Base-by-base conservation (phyloP, 2,113 vertebrate genomes). In the Bagarius yarrelli region DNA sequence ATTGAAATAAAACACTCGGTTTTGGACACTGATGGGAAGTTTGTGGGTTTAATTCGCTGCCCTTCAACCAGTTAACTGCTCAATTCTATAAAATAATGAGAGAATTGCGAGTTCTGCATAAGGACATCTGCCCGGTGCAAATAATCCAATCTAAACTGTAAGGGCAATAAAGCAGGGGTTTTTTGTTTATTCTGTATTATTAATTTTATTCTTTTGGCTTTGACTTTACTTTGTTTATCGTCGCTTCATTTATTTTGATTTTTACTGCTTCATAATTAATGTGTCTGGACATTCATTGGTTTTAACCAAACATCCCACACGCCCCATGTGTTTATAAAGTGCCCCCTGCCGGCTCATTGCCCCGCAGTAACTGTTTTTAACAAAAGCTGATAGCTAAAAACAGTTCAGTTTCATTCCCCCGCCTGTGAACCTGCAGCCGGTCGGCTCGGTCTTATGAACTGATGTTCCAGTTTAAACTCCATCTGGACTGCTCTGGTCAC, bases 391-490 rank as follows among this genome's bases (percentile, higher is more conserved):
- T 8, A 55, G 50, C 70, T 53, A 32, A 73, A 55, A 55, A 21
- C 52, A 56, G 8, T 14, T 30, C 53, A 16, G 52, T 59, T 75
- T 61, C 16, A 21, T 75, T 40, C 30, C 40, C 53, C 25, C 73
- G 0, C 55, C 27, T 55, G 79, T 59, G 69, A 75, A 40, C 21
- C 32, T 25, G 11, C 30, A 36, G 55, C n/a, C n/a, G 34, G 40
- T 40, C 73, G 25, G 56, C 36, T 59, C 5, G 21, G 72, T 36
- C 34, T 32, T 19, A 74, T 1, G 21, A 52, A 36, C 72, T 1
- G 55, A 76, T 59, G 73, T 25, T 59, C 73, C 73, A 59, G 53
- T 57, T 59, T 59, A 76, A 73, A 73, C 27, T 73, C 70, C 32
- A 50, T 55, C 50, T 32, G 50, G 70, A 32, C 50, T 21, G 57